These are phyloP conservation scores for Eupithecia dodoneata DNA, from an alignment of 2,888 invertebrate genomes.

Conservation along the genomic window DNA sequence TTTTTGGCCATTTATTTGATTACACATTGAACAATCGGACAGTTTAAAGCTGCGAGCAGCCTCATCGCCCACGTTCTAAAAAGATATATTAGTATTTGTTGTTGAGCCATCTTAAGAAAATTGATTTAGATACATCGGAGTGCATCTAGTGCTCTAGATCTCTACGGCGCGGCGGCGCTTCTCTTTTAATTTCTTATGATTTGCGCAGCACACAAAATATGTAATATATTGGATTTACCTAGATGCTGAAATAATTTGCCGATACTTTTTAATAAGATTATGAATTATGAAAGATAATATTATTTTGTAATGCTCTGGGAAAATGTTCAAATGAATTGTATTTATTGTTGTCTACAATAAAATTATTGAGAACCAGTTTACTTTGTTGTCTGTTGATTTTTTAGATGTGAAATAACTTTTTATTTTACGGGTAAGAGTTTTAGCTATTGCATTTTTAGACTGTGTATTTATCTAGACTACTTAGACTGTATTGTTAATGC, in stretches of 20 bases:
- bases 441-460: constrained; percentile 12
- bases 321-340: neutral
- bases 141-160: neutral
- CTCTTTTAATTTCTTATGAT: neutral
- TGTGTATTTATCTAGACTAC: constrained; percentile 27
- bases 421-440: neutral
- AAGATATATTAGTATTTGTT: no score
- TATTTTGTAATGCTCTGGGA: neutral
- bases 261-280: no score
- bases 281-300: neutral
- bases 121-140: no score
- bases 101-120: neutral
- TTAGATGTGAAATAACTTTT: neutral
- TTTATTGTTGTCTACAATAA: neutral
- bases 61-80: neutral
- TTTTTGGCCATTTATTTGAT: neutral
- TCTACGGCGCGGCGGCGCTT: neutral
- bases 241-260: no score
- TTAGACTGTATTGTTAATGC: constrained; percentile 35
- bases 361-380: neutral
- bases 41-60: neutral
- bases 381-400: neutral
- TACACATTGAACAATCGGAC: neutral
- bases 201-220: neutral
- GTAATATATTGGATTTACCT: neutral